Conservation (phyloP, 2,888 invertebrate species). For the Pteria penguin region DNA sequence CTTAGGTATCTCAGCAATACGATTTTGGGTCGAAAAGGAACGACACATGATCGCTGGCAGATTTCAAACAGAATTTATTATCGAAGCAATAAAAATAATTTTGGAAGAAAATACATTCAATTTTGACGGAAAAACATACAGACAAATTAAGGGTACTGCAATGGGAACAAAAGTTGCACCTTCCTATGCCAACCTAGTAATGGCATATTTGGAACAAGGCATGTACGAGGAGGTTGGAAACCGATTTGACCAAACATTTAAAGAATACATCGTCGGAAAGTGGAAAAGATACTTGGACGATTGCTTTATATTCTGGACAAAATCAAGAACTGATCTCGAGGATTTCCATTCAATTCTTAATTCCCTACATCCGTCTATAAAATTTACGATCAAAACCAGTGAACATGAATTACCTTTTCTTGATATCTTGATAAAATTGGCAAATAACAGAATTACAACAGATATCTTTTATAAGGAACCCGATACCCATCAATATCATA, state of each 20-base stretch:
- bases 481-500: too few species aligned
- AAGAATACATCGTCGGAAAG: background rate
- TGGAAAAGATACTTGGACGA: constrained; percentile 36
- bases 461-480: too few species aligned
- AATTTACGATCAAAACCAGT: constrained; percentile 36
- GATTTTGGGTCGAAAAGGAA: constrained; percentile 39
- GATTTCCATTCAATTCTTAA: constrained; percentile 23
- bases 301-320: constrained; percentile 32
- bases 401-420: constrained; percentile 29
- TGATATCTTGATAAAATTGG: constrained; percentile 13
- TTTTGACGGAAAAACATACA: constrained; percentile 32
- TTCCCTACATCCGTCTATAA: constrained; percentile 12
- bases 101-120: constrained; percentile 37
- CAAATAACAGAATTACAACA: constrained; percentile 8
- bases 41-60: background rate
- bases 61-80: constrained; percentile 30
- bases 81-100: constrained; percentile 27
- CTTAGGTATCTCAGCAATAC: constrained; percentile 31
- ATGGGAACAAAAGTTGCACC: constrained; percentile 47
- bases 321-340: constrained; percentile 8
- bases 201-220: constrained; percentile 16
- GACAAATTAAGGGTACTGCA: constrained; percentile 41
- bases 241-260: background rate
- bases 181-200: constrained; percentile 36
- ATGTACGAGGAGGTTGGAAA: constrained; percentile 11